phyloP scores from a whole-genome alignment of 1,140 invertebrate genomes.

The Pemphigus obesinymphae region DNA sequence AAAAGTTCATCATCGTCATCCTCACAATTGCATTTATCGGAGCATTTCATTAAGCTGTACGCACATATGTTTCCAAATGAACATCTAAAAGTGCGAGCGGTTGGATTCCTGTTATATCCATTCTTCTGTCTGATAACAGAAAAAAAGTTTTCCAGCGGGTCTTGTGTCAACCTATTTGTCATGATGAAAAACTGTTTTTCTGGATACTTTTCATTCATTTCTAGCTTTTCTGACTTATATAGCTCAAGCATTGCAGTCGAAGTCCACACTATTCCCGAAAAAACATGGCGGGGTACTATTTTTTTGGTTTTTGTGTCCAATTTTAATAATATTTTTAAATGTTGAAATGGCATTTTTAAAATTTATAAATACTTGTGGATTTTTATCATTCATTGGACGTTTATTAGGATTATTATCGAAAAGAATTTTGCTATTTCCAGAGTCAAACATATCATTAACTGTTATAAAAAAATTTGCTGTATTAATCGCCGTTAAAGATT shows the following conservation, averaged over 20 bases:
- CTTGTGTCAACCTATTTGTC: not conserved
- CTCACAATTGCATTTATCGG: not conserved
- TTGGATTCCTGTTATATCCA: not conserved
- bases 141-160: constrained; percentile 12
- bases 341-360: not conserved
- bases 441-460: too few relatives aligned
- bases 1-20: not conserved
- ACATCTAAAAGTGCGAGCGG: not conserved
- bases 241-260: not conserved
- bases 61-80: not conserved
- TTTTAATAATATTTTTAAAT: not conserved
- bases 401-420: too few relatives aligned
- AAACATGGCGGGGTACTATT: not conserved
- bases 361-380: not conserved
- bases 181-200: not conserved
- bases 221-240: not conserved
- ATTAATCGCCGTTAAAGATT: not conserved
- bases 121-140: not conserved
- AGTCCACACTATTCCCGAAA: not conserved
- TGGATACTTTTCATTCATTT: not conserved
- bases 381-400: not conserved
- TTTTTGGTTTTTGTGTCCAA: not conserved
- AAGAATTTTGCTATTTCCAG: too few relatives aligned
- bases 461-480: not conserved
- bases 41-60: not conserved